Evolutionary conservation across 2,113 vertebrate species (phyloP), one percentile per base, ranked within the genome.

Genomic region (Loxodonta africana): DNA sequence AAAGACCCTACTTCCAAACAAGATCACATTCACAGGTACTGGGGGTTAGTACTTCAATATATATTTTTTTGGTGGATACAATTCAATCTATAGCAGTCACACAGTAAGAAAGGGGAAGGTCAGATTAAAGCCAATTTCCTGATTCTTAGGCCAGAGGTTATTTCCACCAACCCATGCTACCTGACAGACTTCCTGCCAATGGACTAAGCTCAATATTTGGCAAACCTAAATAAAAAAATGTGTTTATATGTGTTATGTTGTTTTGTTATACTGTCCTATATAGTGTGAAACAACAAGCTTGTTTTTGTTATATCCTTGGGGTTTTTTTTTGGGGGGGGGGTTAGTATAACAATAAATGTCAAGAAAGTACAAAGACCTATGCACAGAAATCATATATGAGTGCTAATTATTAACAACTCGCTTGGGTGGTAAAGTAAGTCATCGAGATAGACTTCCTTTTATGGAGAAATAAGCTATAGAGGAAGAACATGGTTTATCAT

Each of bases 221-320:
- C 21, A 87, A 51, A 80, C 6, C 73, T 5, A 3, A 91, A 80
- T 83, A 53, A 63, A 51, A 2, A 91, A 57, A 73, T 51, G 28
- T 87, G 25, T 6, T n/a, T 51, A 11, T 73, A 83, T 65, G 33
- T 71, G 2, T 93, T 88, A 78, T 15, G 23, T 41, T 87, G 30
- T 73, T 82, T 87, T 51, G 21, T 82, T 63, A 67, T 41, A 46
- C 4, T 25, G 23, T 83, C 3, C 63, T 62, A 26, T 67, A 80
- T 53, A 26, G 71, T 83, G 37, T 80, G 30, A 95, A 77, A 83
- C 93, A n/a, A 95, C 76, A 95, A 80, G 57, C 53, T 73, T 88
- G 18, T 94, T 96, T 90, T 83, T 28, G 2, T 63, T 65, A 30
- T 15, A 67, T 57, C 2, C 25, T 83, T 83, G 65, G 30, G 84